A percentile compares a stretch with the other conserved stretches of the same genome.
Evolutionary conservation across 1,140 invertebrate species (phyloP).

Genomic region (Dendroctonus valens): DNA sequence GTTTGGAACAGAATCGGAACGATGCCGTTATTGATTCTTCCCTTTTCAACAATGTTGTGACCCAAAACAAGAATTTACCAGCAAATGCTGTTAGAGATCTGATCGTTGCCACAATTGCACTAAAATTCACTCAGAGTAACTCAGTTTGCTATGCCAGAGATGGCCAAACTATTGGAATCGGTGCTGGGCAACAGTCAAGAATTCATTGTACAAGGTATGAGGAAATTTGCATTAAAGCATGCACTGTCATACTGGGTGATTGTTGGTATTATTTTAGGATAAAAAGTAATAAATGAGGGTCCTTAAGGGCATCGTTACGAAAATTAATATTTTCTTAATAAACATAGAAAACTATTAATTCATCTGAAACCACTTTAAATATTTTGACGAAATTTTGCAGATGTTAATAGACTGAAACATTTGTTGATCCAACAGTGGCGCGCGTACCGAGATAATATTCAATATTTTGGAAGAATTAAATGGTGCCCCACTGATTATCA

Average conservation of each 20-base stretch:
- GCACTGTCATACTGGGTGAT: neutral
- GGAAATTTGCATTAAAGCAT: no score
- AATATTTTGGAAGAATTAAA: no score
- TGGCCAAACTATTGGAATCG: conserved; percentile 91
- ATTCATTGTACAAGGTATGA: conserved; percentile 88
- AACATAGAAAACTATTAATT: no score
- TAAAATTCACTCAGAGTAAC: conserved; percentile 98
- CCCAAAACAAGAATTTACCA: conserved; percentile 68
- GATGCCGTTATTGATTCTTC: conserved; percentile 78
- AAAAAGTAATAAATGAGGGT: neutral
- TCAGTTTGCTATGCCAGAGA: conserved; percentile 90
- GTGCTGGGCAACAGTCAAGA: conserved; percentile 95
- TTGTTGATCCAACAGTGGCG: no score
- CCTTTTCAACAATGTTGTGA: conserved; percentile 84
- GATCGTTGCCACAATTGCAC: conserved; percentile 91
- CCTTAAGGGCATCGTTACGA: no score
- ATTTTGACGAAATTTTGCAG: no score
- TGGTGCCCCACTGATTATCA: no score
- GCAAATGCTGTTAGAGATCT: conserved; percentile 81
- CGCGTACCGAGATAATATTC: no score
- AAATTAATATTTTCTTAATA: no score
- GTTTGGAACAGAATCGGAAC: conserved; percentile 90
- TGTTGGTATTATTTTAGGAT: neutral
- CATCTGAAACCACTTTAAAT: no score
- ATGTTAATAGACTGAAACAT: no score